Conservation (phyloP, 2,888 invertebrate genomes). For the Portevinia maculata region DNA sequence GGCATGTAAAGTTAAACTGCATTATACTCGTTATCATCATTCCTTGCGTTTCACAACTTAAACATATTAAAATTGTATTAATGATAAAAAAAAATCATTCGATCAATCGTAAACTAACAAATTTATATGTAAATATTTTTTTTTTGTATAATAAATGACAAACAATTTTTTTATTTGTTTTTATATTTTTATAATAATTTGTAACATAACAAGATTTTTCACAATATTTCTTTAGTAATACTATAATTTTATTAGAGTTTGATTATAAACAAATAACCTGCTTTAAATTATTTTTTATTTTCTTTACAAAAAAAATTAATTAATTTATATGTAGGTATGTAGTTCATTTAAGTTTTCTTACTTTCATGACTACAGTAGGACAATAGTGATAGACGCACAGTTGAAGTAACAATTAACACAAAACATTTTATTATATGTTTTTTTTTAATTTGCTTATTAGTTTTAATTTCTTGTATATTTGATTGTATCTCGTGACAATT, state of each 20-base stretch:
- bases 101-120: constrained; percentile 67
- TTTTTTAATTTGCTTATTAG: constrained; percentile 29
- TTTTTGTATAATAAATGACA: constrained; percentile 50
- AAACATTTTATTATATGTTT: constrained; percentile 43
- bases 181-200: constrained; percentile 42
- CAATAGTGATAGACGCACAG: constrained; percentile 59
- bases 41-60: constrained; percentile 19
- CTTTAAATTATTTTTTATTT: constrained; percentile 13
- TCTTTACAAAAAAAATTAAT: constrained; percentile 1
- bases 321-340: neutral
- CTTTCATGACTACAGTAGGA: constrained; percentile 43
- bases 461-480: constrained; percentile 51
- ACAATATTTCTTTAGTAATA: constrained; percentile 35
- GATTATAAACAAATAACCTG: constrained; percentile 45
- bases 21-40: constrained; percentile 20
- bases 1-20: constrained; percentile 60
- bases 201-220: constrained; percentile 63
- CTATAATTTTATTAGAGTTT: constrained; percentile 34
- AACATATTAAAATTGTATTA: constrained; percentile 43
- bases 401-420: constrained; percentile 58
- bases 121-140: constrained; percentile 50
- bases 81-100: constrained; percentile 57
- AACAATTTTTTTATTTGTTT: constrained; percentile 49
- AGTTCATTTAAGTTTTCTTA: constrained; percentile 7
- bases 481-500: constrained; percentile 61